Conservation (phyloP, 2,113 vertebrate species). For the Diphyllodes magnificus region DNA sequence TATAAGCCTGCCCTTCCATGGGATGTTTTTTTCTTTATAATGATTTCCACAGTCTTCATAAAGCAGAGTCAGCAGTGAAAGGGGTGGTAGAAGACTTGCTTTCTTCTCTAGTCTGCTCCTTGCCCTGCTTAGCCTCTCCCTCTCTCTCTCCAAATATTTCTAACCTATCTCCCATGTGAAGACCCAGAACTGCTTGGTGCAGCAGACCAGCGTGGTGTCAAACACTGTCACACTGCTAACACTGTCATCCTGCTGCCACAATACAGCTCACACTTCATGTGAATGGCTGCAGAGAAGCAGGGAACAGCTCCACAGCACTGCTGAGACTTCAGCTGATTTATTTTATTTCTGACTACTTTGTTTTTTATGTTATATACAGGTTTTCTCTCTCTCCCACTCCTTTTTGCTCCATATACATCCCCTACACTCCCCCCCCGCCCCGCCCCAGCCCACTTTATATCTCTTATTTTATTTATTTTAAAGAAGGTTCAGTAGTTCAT, state of each 20-base stretch:
- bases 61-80: neutral
- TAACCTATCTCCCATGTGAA: neutral
- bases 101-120: neutral
- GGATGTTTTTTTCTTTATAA: neutral
- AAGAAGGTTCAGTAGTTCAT: neutral
- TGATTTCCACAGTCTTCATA: neutral
- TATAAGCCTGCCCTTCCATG: neutral
- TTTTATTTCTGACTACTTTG: neutral
- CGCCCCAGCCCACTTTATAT: neutral
- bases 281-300: neutral
- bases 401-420: neutral
- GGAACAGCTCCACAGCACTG: neutral
- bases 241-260: rapidly evolving
- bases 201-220: rapidly evolving
- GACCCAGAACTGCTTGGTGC: neutral
- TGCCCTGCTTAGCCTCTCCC: neutral
- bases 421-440: neutral
- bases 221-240: rapidly evolving
- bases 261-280: rapidly evolving
- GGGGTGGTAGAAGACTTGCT: neutral
- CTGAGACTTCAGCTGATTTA: neutral
- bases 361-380: neutral
- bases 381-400: neutral
- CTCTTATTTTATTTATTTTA: neutral
- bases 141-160: neutral